Evolutionary conservation across 2,888 invertebrate genomes (phyloP).

Genomic region (Apeira syringaria): DNA sequence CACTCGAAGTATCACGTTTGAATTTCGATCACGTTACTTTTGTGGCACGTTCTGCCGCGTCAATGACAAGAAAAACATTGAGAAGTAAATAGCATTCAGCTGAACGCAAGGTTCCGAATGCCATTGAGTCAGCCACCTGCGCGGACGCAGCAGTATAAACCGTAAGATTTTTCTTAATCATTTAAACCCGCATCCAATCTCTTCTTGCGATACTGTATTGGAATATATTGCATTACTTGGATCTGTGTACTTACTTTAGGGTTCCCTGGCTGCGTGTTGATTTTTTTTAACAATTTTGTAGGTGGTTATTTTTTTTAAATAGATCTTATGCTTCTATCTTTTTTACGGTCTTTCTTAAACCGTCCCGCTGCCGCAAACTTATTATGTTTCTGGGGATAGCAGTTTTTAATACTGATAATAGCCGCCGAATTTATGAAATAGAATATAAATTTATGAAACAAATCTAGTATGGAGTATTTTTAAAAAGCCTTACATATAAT

Average conservation of each 20-base stretch:
- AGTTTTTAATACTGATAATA: no score
- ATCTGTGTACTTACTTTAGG: not conserved
- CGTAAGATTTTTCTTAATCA: not conserved
- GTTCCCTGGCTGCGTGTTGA: no score
- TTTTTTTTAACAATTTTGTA: no score
- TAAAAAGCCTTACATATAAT: no score
- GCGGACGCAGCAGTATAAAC: constrained; percentile 8
- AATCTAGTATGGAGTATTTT: no score
- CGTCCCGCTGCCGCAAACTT: no score
- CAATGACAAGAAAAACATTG: constrained; percentile 30
- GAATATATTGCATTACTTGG: not conserved
- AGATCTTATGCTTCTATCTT: no score
- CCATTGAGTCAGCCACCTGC: constrained; percentile 4
- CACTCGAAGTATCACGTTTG: constrained; percentile 18
- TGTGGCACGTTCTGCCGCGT: constrained; percentile 23
- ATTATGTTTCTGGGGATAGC: no score
- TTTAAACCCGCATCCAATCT: not conserved
- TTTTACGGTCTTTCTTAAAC: no score
- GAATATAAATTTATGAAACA: no score
- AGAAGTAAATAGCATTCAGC: constrained; percentile 13
- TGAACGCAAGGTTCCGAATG: constrained; percentile 3
- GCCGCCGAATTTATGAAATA: no score
- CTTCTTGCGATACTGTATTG: not conserved
- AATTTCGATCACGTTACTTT: constrained; percentile 14
- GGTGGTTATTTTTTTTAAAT: no score